phyloP scores from a whole-genome alignment of 2,888 invertebrate species.

The Caenorhabditis sp. region DNA sequence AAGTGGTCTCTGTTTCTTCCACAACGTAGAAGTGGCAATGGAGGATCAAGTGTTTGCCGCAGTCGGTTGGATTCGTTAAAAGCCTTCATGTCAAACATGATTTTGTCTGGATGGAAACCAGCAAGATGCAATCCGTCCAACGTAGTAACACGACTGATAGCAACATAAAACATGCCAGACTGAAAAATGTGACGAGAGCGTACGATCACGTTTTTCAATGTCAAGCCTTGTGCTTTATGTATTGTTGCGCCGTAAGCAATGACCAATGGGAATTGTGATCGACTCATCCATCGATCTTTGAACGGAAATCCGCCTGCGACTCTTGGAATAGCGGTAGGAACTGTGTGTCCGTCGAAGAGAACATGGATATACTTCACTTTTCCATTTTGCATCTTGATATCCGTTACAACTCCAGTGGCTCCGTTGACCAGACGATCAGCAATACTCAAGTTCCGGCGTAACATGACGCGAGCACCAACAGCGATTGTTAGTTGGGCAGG shows the following conservation, averaged over 20 bases:
- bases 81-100: background rate
- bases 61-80: conserved; percentile 16
- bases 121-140: conserved; percentile 57
- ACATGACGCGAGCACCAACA: conserved; percentile 45
- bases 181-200: background rate
- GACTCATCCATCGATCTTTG: conserved; percentile 11
- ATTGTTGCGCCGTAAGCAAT: conserved; percentile 54
- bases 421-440: conserved; percentile 47
- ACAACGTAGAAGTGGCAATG: background rate
- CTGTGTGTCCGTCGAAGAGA: background rate
- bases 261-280: conserved; percentile 52
- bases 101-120: conserved; percentile 30
- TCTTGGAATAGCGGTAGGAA: too few relatives aligned
- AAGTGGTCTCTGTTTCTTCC: background rate
- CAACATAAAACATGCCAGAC: conserved; percentile 38
- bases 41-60: background rate
- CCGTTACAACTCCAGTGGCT: conserved; percentile 32
- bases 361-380: background rate
- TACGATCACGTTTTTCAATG: background rate
- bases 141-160: conserved; percentile 28
- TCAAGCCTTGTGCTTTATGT: conserved; percentile 62
- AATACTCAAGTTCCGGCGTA: conserved; percentile 42
- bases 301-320: background rate
- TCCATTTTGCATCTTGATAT: conserved; percentile 1
- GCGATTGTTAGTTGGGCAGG: background rate